Percentiles rank a stretch among this genome's conserved stretches.
Conservation (phyloP, 2,797 vertebrate genomes). For the Gymnothorax javanicus region DNA sequence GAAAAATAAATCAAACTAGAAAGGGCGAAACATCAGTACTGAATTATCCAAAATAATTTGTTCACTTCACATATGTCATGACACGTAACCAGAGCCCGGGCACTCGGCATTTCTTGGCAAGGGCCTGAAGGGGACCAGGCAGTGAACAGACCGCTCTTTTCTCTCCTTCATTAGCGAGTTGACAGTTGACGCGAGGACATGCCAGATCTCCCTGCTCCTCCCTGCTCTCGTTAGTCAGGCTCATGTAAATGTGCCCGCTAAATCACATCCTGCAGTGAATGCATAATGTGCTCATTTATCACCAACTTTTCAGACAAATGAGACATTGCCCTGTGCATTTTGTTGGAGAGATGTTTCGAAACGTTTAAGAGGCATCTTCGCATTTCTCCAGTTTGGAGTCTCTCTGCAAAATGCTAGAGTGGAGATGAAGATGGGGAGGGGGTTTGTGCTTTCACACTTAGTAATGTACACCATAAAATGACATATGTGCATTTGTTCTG, state of each 20-base stretch:
- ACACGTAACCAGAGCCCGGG: not conserved
- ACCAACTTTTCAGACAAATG: constrained; percentile 12
- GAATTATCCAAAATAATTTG: not conserved
- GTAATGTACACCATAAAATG: too few relatives aligned
- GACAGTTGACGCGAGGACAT: constrained; percentile 16
- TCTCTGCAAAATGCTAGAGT: too few relatives aligned
- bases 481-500: too few relatives aligned
- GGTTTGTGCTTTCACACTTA: too few relatives aligned
- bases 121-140: not conserved
- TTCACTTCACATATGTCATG: not conserved
- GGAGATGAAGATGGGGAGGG: too few relatives aligned
- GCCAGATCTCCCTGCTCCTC: constrained; percentile 18
- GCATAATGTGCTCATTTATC: constrained; percentile 32
- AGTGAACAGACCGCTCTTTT: not conserved
- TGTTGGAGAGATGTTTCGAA: constrained; percentile 9
- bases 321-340: not conserved
- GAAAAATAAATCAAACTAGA: constrained; percentile 1
- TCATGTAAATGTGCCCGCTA: constrained; percentile 21
- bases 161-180: not conserved
- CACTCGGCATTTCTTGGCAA: not conserved
- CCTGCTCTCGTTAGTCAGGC: constrained; percentile 29
- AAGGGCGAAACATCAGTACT: not conserved
- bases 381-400: too few relatives aligned
- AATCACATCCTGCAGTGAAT: not conserved
- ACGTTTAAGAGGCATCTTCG: constrained; percentile 5